Percentiles rank a stretch among this genome's conserved stretches.
Evolutionary conservation across 2,797 vertebrate species (phyloP).

Genomic region (Eulemur albifrons): DNA sequence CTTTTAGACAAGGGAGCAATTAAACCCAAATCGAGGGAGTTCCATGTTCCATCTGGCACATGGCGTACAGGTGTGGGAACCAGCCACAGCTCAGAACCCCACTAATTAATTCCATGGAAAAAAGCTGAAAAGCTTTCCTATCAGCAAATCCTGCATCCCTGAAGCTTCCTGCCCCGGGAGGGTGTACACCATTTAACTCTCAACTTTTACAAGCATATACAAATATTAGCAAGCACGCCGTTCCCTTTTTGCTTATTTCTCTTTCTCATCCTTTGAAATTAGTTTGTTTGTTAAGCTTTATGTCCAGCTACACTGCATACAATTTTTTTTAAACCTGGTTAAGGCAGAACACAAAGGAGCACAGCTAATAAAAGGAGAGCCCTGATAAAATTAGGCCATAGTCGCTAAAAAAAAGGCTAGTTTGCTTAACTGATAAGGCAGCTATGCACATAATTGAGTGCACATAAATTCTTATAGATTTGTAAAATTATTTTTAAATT

Average conservation of each 20-base stretch:
- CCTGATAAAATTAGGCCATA: background rate
- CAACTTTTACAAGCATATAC: background rate
- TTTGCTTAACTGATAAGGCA: background rate
- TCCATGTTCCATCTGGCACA: background rate
- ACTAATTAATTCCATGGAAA: background rate
- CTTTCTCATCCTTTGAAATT: background rate
- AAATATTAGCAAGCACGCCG: background rate
- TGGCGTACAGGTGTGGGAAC: background rate
- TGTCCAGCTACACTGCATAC: background rate
- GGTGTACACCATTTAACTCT: background rate
- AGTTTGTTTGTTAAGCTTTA: background rate
- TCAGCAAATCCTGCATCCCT: background rate
- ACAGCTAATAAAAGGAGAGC: background rate
- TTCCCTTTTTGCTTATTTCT: background rate
- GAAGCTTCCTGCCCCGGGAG: background rate
- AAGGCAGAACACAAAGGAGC: background rate
- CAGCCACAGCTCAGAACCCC: background rate
- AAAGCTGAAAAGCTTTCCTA: background rate
- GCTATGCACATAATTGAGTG: too few relatives aligned
- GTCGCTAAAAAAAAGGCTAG: background rate
- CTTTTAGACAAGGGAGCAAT: background rate
- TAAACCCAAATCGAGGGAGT: background rate
- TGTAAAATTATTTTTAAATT: background rate
- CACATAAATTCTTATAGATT: background rate
- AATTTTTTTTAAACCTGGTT: background rate